phyloP scores from a whole-genome alignment of 1,140 invertebrate genomes.

The Chironomus tepperi region DNA sequence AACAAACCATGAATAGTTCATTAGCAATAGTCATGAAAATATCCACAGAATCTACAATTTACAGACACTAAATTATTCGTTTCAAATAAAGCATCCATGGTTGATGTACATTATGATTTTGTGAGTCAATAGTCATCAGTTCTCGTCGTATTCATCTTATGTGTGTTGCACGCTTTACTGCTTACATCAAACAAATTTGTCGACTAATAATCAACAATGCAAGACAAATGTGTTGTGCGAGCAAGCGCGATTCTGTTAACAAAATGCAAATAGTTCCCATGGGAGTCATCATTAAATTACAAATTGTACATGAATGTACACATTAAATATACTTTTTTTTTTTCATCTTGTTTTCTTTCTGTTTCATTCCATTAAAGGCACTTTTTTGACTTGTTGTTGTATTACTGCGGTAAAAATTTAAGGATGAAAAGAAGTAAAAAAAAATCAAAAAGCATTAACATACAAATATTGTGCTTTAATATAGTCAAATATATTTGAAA shows the following conservation, averaged over 20 bases:
- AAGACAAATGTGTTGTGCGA: not conserved
- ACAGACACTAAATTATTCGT: not conserved
- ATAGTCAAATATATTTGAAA: constrained; percentile 12
- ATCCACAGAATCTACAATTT: not conserved
- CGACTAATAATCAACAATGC: not conserved
- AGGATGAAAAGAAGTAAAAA: too few relatives aligned
- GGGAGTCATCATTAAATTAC: not conserved
- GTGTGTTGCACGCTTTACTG: not conserved
- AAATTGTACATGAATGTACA: constrained; percentile 8
- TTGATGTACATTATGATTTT: constrained; percentile 2
- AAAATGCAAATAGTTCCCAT: constrained; percentile 13
- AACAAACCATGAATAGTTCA: too few relatives aligned
- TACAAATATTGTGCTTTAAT: constrained; percentile 1
- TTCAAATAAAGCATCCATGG: not conserved
- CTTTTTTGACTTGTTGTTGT: too few relatives aligned
- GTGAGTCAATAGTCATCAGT: not conserved
- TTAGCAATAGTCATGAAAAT: too few relatives aligned
- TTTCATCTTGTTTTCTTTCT: too few relatives aligned
- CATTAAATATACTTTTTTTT: not conserved
- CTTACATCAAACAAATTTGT: constrained; percentile 14
- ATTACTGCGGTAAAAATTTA: too few relatives aligned
- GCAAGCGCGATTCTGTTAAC: not conserved
- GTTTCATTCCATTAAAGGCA: too few relatives aligned
- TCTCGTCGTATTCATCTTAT: not conserved
- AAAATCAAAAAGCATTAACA: not conserved